A percentile compares a stretch with the other conserved stretches of the same genome.
Evolutionary conservation across 2,888 invertebrate genomes (phyloP).

Genomic region (Epiperipatus broadwayi): DNA sequence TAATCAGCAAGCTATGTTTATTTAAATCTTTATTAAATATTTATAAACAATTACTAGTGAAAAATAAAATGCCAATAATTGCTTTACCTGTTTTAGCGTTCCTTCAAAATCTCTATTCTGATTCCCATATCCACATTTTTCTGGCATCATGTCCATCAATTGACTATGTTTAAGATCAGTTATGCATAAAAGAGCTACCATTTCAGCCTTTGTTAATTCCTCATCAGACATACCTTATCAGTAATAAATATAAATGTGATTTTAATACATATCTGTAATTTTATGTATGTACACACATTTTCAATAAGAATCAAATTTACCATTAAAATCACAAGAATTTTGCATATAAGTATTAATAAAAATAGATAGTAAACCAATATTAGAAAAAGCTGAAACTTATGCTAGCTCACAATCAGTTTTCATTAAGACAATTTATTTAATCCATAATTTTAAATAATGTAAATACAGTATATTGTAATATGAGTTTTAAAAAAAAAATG

Average conservation of each 20-base stretch:
- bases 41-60: slow-evolving; percentile 11
- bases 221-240: slow-evolving; percentile 40
- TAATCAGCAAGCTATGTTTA: slow-evolving; percentile 50
- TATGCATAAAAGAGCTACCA: slow-evolving; percentile 77
- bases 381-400: no score
- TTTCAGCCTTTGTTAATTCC: slow-evolving; percentile 59
- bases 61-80: slow-evolving; percentile 18
- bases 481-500: no score
- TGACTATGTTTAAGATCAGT: slow-evolving; percentile 90
- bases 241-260: slow-evolving; percentile 1
- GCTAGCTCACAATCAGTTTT: no score
- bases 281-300: no score
- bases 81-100: slow-evolving; percentile 49
- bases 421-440: no score
- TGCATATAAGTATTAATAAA: no score
- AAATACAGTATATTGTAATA: no score
- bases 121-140: slow-evolving; percentile 65
- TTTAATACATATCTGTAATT: no score
- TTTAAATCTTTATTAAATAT: slow-evolving; percentile 13
- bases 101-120: slow-evolving; percentile 64
- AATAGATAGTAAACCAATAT: no score
- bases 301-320: no score
- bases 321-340: no score
- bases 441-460: no score
- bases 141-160: slow-evolving; percentile 83